Conservation (phyloP, 1,140 invertebrate genomes). For the Amphibalanus amphitrite region DNA sequence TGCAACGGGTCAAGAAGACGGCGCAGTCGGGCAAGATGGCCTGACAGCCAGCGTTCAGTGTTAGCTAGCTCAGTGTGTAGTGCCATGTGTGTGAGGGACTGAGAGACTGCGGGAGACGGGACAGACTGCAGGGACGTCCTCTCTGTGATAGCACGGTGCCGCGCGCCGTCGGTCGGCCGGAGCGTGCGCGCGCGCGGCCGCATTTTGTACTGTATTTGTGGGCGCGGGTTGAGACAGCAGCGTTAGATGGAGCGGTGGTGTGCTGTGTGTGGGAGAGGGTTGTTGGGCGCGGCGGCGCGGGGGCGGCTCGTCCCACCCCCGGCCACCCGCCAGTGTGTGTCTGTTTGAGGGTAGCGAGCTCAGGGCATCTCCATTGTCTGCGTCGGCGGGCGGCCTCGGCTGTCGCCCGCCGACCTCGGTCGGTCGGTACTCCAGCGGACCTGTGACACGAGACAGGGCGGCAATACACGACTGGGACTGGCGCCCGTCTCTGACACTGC, state of each 20-base stretch:
- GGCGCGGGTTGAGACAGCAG: background rate
- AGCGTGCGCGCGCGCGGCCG: no score
- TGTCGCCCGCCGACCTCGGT: background rate
- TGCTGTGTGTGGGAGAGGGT: background rate
- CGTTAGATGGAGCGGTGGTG: no score
- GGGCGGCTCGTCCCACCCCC: no score
- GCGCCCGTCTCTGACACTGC: no score
- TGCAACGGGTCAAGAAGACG: background rate
- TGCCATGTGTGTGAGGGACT: background rate
- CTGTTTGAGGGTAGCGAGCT: background rate
- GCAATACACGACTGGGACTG: background rate
- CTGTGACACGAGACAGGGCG: background rate
- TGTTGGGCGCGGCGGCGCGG: background rate
- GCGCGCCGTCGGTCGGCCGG: no score
- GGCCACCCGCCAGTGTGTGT: background rate
- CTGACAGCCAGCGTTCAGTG: background rate
- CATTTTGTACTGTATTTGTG: background rate
- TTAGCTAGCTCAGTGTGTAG: background rate
- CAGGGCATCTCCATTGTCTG: background rate
- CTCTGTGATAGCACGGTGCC: background rate
- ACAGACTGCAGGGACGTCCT: no score
- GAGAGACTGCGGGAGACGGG: background rate
- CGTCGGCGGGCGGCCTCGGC: no score
- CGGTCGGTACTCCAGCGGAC: background rate
- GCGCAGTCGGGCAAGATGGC: background rate